Base-by-base conservation (phyloP, 2,113 vertebrate genomes). In the Macquaria australasica region DNA sequence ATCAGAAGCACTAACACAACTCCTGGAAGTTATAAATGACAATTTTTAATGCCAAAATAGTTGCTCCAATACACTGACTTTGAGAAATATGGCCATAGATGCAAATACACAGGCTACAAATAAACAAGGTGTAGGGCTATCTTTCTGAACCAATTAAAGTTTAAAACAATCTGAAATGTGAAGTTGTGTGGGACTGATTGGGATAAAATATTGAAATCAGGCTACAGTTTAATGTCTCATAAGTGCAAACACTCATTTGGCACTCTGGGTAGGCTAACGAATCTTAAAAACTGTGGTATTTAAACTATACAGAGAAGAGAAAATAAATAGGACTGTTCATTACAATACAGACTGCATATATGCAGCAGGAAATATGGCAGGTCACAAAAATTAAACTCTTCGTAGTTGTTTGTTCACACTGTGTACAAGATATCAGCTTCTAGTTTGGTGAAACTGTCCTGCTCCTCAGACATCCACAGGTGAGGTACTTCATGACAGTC, bases 401-500 rank as follows among this genome's bases (percentile, higher is more conserved):
- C 1, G 39, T 8, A 41, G 9, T 8, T 12, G 45, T 48, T 48
- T 56, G 25, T 28, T 55, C 50, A 74, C 11, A 67, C 21, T 10
- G 8, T 68, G 12, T 8, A 10, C 28, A 64, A 41, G 50, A 64
- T 51, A 89, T 79, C 23, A 7, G 18, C 16, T 45, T 79, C 48
- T 79, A 95, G 80, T 90, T 83, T 45, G 94, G 94, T 58, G 93
- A 84, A 28, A 95, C 50, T 0, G 94, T 91, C 31, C 89, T 81
- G 77, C 85, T 94, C 87, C 89, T 92, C 85, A 95, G 92, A 83
- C 96, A 97, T 71, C 96, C 96, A 90, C 96, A 97, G 75, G 96
- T 95, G 68, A 97, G 90, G 80, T 94, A 94, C 91, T 96, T 97
- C 91, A 98, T 95, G 62, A 93, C 92, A 4, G 93, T 96, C 87